Percentiles rank a stretch among this genome's conserved stretches.
Conservation (phyloP, 2,888 invertebrate species). For the Hipparchia sbordonii region DNA sequence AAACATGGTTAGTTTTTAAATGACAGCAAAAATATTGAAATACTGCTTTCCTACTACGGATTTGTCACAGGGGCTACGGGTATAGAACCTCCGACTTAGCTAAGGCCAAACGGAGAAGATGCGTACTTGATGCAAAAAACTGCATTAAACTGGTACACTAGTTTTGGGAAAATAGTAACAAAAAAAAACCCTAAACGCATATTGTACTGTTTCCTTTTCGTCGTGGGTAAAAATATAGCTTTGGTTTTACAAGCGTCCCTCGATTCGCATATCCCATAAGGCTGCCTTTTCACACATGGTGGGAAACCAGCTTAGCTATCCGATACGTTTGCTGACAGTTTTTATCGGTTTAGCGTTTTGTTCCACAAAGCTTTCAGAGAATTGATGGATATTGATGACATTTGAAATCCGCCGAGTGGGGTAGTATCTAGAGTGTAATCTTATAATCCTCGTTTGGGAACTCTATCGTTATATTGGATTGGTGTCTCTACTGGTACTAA, state of each 20-base stretch:
- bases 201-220: too few species aligned
- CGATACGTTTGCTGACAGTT: slow-evolving; percentile 9
- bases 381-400: slow-evolving; percentile 26
- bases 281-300: background rate
- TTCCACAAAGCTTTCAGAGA: slow-evolving; percentile 15
- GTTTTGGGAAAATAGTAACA: too few species aligned
- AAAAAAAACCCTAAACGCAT: too few species aligned
- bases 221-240: background rate
- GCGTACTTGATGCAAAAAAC: too few species aligned
- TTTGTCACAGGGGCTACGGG: too few species aligned
- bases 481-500: background rate
- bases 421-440: slow-evolving; percentile 26
- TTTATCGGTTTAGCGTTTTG: slow-evolving; percentile 14
- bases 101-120: too few species aligned
- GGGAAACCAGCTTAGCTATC: background rate
- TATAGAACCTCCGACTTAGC: too few species aligned
- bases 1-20: too few species aligned
- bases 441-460: slow-evolving; percentile 29
- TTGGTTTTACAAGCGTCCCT: background rate
- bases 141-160: too few species aligned
- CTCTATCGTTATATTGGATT: slow-evolving; percentile 12
- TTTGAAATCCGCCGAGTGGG: slow-evolving; percentile 17
- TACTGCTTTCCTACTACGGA: too few species aligned
- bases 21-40: too few species aligned
- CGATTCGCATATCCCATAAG: background rate